These are phyloP conservation scores for Cassiopea andromeda DNA, from an alignment of 30 jellyfish, hydroid and myxozoan species.

Conservation along the genomic window DNA sequence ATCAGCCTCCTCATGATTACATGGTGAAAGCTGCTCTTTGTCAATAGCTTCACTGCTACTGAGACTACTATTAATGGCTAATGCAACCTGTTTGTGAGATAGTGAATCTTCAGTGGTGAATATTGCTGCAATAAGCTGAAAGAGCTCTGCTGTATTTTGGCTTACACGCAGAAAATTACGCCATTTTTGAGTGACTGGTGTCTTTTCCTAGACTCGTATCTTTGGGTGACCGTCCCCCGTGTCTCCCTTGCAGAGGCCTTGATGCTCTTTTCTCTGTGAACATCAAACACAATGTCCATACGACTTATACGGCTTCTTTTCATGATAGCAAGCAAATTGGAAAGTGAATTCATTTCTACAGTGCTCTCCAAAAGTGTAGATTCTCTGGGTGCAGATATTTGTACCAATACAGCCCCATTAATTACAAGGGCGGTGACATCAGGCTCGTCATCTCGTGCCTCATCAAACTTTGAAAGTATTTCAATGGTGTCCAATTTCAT, in stretches of 20 bases:
- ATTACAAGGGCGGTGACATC: constrained; percentile 32
- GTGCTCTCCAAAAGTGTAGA: constrained; percentile 41
- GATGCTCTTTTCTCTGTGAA: constrained; percentile 30
- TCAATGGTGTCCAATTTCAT: constrained; percentile 24
- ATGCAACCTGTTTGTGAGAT: constrained; percentile 17
- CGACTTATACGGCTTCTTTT: constrained; percentile 7
- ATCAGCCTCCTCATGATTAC: constrained; percentile 70
- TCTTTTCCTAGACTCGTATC: constrained; percentile 16
- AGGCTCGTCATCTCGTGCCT: constrained; percentile 19
- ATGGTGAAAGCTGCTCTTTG: constrained; percentile 38
- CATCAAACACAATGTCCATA: constrained; percentile 58
- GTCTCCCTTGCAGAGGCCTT: constrained; percentile 34
- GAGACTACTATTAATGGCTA: too few species aligned
- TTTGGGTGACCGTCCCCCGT: constrained; percentile 48
- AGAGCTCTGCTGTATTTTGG: constrained; percentile 49
- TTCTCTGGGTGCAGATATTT: constrained; percentile 25
- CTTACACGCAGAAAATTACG: constrained; percentile 45
- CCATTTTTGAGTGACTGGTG: constrained; percentile 40
- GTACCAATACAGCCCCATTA: constrained; percentile 62
- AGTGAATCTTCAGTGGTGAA: constrained; percentile 12
- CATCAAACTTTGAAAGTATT: constrained; percentile 25
- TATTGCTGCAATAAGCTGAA: constrained; percentile 23
- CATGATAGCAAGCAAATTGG: neutral
- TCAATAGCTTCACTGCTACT: constrained; percentile 16
- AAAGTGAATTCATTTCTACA: neutral